Conservation (phyloP, 2,888 invertebrate species). For the Noctua janthe region DNA sequence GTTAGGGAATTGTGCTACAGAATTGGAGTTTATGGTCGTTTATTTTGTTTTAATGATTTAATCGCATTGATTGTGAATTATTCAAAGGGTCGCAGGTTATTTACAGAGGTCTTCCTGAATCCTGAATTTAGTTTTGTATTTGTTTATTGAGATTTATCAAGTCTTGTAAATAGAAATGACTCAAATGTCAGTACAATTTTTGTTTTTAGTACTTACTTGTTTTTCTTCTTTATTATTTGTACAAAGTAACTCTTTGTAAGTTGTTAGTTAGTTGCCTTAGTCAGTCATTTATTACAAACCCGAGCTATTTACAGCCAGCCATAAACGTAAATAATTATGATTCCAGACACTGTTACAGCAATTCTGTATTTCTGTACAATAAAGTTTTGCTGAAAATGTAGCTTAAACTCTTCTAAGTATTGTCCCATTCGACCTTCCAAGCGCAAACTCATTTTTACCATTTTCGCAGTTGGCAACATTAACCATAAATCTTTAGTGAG, state of each 20-base stretch:
- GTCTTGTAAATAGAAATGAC: neutral
- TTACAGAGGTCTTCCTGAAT: neutral
- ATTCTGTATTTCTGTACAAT: constrained; percentile 33
- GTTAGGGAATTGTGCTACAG: constrained; percentile 23
- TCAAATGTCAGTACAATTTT: constrained; percentile 7
- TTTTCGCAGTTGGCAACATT: constrained; percentile 57
- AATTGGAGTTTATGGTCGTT: constrained; percentile 13
- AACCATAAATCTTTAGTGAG: constrained; percentile 58
- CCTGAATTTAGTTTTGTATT: neutral
- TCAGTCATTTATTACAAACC: constrained; percentile 38
- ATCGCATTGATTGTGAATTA: constrained; percentile 18
- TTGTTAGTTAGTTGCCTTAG: constrained; percentile 30
- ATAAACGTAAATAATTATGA: constrained; percentile 51
- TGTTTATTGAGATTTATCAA: neutral
- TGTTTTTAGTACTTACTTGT: neutral
- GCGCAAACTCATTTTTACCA: constrained; percentile 45
- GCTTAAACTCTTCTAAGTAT: constrained; percentile 20
- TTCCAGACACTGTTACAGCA: constrained; percentile 18
- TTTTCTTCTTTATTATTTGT: constrained; percentile 8
- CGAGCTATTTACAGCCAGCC: constrained; percentile 28
- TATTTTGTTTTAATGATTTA: constrained; percentile 19
- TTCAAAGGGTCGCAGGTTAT: constrained; percentile 11
- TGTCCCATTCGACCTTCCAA: constrained; percentile 52
- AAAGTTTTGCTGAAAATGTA: constrained; percentile 39
- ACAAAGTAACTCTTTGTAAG: constrained; percentile 51